Conservation (phyloP, 1,140 invertebrate species). For the Temnothorax nylanderi region DNA sequence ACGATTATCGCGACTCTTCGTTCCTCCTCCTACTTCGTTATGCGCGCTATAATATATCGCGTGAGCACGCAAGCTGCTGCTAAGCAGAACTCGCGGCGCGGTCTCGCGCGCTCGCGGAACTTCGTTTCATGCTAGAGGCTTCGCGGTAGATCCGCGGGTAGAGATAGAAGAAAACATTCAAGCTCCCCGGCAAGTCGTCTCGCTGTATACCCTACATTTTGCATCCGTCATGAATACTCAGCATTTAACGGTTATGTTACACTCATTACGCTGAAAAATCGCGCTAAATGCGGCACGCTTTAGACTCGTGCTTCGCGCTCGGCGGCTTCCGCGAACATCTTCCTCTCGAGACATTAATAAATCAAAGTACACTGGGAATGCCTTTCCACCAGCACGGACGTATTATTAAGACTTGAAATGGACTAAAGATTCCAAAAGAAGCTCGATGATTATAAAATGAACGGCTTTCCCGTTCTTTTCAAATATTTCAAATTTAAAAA, state of each 20-base stretch:
- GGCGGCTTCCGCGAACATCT: conserved; percentile 12
- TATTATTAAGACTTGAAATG: neutral
- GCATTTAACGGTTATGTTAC: conserved; percentile 44
- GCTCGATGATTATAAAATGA: neutral
- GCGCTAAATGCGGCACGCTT: conserved; percentile 41
- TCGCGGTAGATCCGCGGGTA: conserved; percentile 20
- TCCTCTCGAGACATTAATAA: neutral
- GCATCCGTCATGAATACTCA: conserved; percentile 46
- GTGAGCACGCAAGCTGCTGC: conserved; percentile 5
- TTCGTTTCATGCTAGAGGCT: conserved; percentile 50
- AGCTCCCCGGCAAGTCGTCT: conserved; percentile 32
- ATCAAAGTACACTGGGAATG: neutral
- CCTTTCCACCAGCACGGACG: neutral
- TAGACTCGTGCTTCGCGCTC: conserved; percentile 10
- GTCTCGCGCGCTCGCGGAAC: neutral
- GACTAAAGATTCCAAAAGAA: neutral
- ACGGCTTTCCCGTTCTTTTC: neutral
- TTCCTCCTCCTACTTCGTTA: neutral
- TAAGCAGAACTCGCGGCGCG: conserved; percentile 38
- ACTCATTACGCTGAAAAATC: conserved; percentile 48
- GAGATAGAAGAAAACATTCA: conserved; percentile 18
- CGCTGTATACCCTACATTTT: conserved; percentile 53
- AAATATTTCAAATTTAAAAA: neutral
- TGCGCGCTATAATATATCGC: conserved; percentile 37
- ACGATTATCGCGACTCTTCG: conserved; percentile 47